A percentile compares a stretch with the other conserved stretches of the same genome.
Conservation (phyloP, 1,140 invertebrate species). For the Papilio glaucus region DNA sequence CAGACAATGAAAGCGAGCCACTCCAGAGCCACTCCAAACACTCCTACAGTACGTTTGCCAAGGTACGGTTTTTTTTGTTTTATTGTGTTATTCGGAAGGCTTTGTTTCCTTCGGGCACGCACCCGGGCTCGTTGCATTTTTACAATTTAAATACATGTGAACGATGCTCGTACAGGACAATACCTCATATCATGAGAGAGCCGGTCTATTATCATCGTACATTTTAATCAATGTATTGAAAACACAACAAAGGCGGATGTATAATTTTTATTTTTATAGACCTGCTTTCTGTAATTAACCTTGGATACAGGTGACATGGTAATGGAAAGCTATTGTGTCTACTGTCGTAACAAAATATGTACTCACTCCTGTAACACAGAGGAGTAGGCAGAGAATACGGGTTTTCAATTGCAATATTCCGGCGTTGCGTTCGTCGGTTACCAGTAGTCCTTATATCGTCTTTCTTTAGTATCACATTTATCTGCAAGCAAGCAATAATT, state of each 20-base stretch:
- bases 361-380: too few species aligned
- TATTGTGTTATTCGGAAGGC: slow-evolving; percentile 20
- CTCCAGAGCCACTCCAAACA: too few species aligned
- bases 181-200: not conserved
- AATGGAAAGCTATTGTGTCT: too few species aligned
- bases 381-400: too few species aligned
- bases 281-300: not conserved
- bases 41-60: not conserved
- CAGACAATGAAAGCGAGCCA: not conserved
- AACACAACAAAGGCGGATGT: not conserved
- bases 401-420: too few species aligned
- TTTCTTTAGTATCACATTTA: too few species aligned
- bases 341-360: too few species aligned
- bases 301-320: too few species aligned
- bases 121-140: not conserved
- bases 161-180: not conserved
- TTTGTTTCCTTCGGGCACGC: slow-evolving; percentile 20
- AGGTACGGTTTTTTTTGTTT: slow-evolving; percentile 27
- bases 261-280: not conserved
- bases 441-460: too few species aligned
- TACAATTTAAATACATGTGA: slow-evolving; percentile 31
- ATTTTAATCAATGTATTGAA: slow-evolving; percentile 3
- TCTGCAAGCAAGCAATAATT: too few species aligned
- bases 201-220: slow-evolving; percentile 14
- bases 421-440: too few species aligned